phyloP scores from a whole-genome alignment of 2,888 invertebrate genomes.

The Anoplius nigerrimus region DNA sequence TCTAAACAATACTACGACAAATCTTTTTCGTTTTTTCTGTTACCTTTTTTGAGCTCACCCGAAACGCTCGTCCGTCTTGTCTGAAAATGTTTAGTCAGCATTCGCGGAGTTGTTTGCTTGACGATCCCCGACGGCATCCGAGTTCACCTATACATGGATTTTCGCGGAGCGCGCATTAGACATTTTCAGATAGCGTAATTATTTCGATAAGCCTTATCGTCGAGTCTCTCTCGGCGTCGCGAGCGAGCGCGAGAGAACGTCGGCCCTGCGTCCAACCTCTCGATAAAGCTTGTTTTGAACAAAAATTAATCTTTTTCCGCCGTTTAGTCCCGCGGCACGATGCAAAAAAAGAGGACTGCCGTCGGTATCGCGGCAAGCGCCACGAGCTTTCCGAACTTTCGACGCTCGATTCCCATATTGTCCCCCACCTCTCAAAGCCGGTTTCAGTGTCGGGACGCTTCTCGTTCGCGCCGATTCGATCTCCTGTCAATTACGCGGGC shows the following conservation, averaged over 20 bases:
- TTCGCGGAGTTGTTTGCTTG: constrained; percentile 4
- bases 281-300: constrained; percentile 68
- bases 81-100: too few relatives aligned
- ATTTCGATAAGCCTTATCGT: constrained; percentile 65
- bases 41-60: too few relatives aligned
- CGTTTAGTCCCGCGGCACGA: too few relatives aligned
- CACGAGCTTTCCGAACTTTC: constrained; percentile 14
- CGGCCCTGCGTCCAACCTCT: constrained; percentile 31
- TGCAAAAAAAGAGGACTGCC: not conserved
- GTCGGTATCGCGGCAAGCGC: not conserved
- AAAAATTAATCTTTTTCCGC: constrained; percentile 64
- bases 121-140: not conserved
- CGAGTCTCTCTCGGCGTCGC: constrained; percentile 7
- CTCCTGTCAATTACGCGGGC: not conserved
- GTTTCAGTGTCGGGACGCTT: not conserved
- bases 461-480: not conserved
- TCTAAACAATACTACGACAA: too few relatives aligned
- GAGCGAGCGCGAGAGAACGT: constrained; percentile 32
- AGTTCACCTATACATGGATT: constrained; percentile 36
- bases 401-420: too few relatives aligned
- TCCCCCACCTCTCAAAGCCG: too few relatives aligned
- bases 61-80: too few relatives aligned
- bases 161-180: constrained; percentile 49
- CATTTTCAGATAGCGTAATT: constrained; percentile 62
- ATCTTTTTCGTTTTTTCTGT: too few relatives aligned